A percentile compares a stretch with the other conserved stretches of the same genome.
Conservation (phyloP, 1,140 invertebrate species). For the Drosophila truncata region DNA sequence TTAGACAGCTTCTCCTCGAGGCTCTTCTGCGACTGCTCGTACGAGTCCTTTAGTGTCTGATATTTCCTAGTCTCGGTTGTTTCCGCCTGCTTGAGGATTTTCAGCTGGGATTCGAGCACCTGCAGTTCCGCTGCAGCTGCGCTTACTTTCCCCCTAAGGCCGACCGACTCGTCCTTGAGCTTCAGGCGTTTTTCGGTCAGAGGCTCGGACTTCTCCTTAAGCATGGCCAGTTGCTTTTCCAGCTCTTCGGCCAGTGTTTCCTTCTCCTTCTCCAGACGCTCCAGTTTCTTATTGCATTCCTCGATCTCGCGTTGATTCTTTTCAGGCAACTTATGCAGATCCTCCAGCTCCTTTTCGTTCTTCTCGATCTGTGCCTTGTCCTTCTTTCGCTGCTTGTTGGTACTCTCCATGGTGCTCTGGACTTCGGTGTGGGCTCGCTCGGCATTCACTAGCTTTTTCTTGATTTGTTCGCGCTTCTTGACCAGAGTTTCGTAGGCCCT, state of each 20-base stretch:
- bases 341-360: conserved; percentile 88
- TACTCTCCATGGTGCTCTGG: conserved; percentile 88
- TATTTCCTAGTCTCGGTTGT: conserved; percentile 91
- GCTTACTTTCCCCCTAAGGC: conserved; percentile 62
- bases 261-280: conserved; percentile 86
- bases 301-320: conserved; percentile 90
- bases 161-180: conserved; percentile 81
- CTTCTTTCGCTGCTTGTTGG: conserved; percentile 88
- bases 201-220: conserved; percentile 87
- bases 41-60: conserved; percentile 87
- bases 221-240: conserved; percentile 86
- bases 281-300: conserved; percentile 88
- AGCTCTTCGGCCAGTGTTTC: conserved; percentile 88
- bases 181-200: conserved; percentile 89
- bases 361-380: conserved; percentile 88
- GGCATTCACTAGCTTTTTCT: conserved; percentile 86
- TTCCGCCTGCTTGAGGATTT: conserved; percentile 92
- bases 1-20: conserved; percentile 86
- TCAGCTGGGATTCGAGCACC: conserved; percentile 92
- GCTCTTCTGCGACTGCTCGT: conserved; percentile 85
- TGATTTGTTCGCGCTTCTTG: conserved; percentile 87
- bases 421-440: conserved; percentile 88
- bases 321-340: conserved; percentile 89
- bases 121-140: conserved; percentile 89
- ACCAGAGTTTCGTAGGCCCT: conserved; percentile 87